A percentile compares a stretch with the other conserved stretches of the same genome.
These are phyloP conservation scores for Carposina sasakii DNA, from an alignment of 1,140 invertebrate genomes.

Conservation along the genomic window DNA sequence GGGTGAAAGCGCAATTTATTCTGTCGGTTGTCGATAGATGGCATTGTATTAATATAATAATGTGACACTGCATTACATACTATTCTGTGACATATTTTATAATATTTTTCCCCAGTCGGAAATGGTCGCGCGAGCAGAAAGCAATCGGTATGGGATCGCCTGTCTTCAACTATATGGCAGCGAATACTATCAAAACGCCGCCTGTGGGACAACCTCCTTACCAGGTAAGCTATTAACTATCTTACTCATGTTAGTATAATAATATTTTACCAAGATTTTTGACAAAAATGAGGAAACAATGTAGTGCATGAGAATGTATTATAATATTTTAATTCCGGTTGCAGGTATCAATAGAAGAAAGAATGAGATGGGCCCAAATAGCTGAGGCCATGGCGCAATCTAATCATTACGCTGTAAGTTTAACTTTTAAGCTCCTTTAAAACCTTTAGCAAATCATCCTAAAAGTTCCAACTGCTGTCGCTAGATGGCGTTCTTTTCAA, in stretches of 20 bases:
- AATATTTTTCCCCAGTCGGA: constrained; percentile 74
- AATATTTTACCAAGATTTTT: too few species aligned
- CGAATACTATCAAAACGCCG: constrained; percentile 80
- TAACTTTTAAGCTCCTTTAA: too few species aligned
- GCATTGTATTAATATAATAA: too few species aligned
- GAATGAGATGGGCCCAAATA: constrained; percentile 88
- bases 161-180: constrained; percentile 87
- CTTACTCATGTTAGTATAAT: constrained; percentile 1
- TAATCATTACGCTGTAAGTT: constrained; percentile 85
- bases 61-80: too few species aligned
- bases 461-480: too few species aligned
- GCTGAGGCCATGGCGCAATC: constrained; percentile 87
- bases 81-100: constrained; percentile 10
- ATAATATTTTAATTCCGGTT: too few species aligned
- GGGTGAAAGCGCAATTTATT: too few species aligned
- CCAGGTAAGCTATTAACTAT: constrained; percentile 45
- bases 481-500: too few species aligned
- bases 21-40: too few species aligned
- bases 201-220: constrained; percentile 77
- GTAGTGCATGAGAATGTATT: too few species aligned
- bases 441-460: too few species aligned
- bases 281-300: too few species aligned
- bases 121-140: constrained; percentile 91
- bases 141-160: constrained; percentile 80
- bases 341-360: constrained; percentile 81